These are phyloP conservation scores for Mactromeris polynyma DNA, from an alignment of 2,888 invertebrate genomes.

Conservation along the genomic window DNA sequence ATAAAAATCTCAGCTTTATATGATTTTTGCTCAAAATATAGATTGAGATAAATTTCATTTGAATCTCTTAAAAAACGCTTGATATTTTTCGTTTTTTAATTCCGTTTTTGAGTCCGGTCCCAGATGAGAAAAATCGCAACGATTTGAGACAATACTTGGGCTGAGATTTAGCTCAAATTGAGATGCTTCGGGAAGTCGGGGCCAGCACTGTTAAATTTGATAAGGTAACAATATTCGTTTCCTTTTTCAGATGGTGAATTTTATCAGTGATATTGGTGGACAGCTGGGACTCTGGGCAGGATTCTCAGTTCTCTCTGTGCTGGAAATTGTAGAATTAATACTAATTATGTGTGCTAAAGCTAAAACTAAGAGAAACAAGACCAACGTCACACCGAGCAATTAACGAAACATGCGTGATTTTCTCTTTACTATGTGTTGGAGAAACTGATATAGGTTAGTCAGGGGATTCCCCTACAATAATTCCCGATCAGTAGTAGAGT, in stretches of 20 bases:
- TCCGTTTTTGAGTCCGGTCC: too few species aligned
- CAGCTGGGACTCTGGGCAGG: slow-evolving; percentile 56
- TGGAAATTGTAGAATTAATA: slow-evolving; percentile 43
- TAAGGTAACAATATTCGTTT: neutral
- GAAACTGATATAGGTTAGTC: too few species aligned
- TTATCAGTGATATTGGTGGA: slow-evolving; percentile 57
- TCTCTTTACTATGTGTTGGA: too few species aligned
- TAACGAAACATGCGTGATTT: neutral
- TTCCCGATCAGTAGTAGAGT: too few species aligned
- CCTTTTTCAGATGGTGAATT: slow-evolving; percentile 41
- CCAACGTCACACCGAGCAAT: neutral
- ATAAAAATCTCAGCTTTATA: too few species aligned
- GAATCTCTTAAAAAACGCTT: too few species aligned
- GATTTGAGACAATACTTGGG: too few species aligned
- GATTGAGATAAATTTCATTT: too few species aligned
- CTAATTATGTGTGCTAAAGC: slow-evolving; percentile 25
- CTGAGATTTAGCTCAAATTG: neutral
- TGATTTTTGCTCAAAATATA: neutral
- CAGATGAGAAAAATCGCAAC: too few species aligned
- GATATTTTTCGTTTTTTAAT: too few species aligned
- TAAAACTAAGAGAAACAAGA: neutral
- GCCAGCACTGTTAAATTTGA: neutral
- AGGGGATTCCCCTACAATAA: too few species aligned
- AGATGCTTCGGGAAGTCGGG: neutral
- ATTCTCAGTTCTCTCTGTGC: slow-evolving; percentile 47